phyloP scores from a whole-genome alignment of 2,797 vertebrate genomes.

The Novumbra hubbsi region DNA sequence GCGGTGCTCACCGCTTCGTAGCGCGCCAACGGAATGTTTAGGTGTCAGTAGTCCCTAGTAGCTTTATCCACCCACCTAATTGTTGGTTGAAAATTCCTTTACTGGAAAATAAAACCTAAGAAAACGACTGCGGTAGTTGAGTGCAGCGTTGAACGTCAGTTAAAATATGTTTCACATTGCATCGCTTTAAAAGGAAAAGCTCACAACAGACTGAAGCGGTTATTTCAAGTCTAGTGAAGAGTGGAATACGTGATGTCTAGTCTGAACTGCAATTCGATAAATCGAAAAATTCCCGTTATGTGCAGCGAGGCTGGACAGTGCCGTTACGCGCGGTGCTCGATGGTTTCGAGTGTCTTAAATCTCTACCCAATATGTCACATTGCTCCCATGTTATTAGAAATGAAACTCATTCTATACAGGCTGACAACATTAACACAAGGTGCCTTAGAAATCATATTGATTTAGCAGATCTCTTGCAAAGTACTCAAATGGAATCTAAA shows the following conservation, averaged over 20 bases:
- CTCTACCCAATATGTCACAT: neutral
- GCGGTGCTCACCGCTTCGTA: neutral
- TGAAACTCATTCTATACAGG: neutral
- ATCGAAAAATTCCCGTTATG: neutral
- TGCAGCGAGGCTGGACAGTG: neutral
- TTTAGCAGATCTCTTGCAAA: neutral
- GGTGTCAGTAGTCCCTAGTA: neutral
- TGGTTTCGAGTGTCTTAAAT: neutral
- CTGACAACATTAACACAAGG: neutral
- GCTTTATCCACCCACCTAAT: constrained; percentile 2
- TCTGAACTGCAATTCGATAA: neutral
- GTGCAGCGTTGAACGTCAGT: neutral
- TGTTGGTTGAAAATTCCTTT: neutral
- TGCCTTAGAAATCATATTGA: neutral
- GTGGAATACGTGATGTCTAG: neutral
- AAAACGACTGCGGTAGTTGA: neutral
- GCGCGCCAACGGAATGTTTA: neutral
- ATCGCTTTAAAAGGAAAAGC: neutral
- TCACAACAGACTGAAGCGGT: neutral
- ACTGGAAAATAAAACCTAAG: neutral
- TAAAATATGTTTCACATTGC: neutral
- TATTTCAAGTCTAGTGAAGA: neutral
- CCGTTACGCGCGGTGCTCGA: constrained; percentile 18
- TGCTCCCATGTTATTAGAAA: neutral
- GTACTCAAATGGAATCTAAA: neutral